A percentile compares a stretch with the other conserved stretches of the same genome.
Evolutionary conservation across 2,797 vertebrate species (phyloP).

Genomic region (Decapterus maruadsi): DNA sequence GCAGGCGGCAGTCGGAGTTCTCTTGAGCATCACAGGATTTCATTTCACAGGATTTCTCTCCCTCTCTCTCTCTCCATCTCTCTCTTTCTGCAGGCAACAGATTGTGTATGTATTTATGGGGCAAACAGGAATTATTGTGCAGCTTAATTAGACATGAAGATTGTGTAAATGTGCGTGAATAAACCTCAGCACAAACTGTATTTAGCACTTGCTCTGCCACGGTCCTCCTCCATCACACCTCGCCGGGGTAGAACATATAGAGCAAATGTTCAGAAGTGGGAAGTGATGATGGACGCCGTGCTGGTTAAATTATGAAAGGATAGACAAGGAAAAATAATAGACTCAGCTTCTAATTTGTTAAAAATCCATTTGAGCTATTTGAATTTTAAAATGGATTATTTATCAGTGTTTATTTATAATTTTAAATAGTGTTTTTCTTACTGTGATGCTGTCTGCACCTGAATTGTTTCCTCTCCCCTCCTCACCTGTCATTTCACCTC

Average conservation of each 20-base stretch:
- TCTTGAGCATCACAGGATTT: slow-evolving; percentile 70
- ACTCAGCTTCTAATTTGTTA: background rate
- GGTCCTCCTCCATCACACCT: slow-evolving; percentile 27
- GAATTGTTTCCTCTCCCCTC: background rate
- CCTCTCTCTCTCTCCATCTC: slow-evolving; percentile 59
- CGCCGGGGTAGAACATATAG: background rate
- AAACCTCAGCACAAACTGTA: slow-evolving; percentile 4
- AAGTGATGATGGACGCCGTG: background rate
- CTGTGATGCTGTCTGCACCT: background rate
- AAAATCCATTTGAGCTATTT: slow-evolving; percentile 3
- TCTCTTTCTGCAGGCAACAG: slow-evolving; percentile 32
- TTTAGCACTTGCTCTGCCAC: slow-evolving; percentile 9
- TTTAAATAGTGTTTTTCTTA: background rate
- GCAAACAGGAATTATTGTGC: slow-evolving; percentile 42
- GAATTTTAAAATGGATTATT: background rate
- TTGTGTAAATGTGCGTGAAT: slow-evolving; percentile 20
- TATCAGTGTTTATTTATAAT: background rate
- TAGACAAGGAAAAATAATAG: background rate
- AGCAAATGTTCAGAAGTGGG: slow-evolving; percentile 15
- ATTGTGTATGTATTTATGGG: slow-evolving; percentile 54
- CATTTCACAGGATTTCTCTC: slow-evolving; percentile 80
- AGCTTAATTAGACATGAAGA: slow-evolving; percentile 43
- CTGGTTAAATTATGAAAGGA: background rate
- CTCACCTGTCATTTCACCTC: slow-evolving; percentile 15
- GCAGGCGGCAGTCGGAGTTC: slow-evolving; percentile 60